A percentile compares a stretch with the other conserved stretches of the same genome.
These are phyloP conservation scores for Heteromormyrus szaboi DNA, from an alignment of 2,797 vertebrate genomes.

Conservation along the genomic window DNA sequence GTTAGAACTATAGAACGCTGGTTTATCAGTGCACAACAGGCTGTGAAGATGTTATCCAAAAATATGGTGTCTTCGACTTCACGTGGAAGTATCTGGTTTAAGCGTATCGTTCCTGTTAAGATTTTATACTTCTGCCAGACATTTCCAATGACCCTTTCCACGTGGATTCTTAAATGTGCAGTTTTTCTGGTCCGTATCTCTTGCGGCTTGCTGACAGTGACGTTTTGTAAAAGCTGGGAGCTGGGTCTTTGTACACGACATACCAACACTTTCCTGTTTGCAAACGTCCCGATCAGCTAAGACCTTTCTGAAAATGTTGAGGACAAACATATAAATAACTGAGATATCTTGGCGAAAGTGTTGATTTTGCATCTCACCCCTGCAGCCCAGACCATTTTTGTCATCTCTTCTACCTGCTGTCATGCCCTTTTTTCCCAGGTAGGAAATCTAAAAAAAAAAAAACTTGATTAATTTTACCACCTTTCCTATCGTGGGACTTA, in stretches of 20 bases:
- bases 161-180: not conserved
- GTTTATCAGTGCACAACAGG: not conserved
- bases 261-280: not conserved
- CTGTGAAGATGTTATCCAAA: not conserved
- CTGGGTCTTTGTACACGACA: not conserved
- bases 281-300: not conserved
- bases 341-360: not conserved
- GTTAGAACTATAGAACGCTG: not conserved
- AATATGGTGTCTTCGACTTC: not conserved
- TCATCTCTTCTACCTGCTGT: not conserved
- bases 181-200: not conserved
- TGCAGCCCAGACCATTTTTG: not conserved
- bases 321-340: not conserved
- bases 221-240: not conserved
- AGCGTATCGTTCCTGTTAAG: not conserved
- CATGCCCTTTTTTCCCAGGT: not conserved
- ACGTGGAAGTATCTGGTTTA: not conserved
- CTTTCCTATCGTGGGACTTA: not conserved
- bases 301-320: not conserved
- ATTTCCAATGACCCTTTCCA: not conserved
- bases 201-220: not conserved
- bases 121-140: not conserved
- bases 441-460: not conserved
- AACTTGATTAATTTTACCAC: not conserved
- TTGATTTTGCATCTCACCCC: not conserved